These are phyloP conservation scores for Ambastaia sidthimunki DNA, from an alignment of 2,797 vertebrate genomes.

Conservation along the genomic window DNA sequence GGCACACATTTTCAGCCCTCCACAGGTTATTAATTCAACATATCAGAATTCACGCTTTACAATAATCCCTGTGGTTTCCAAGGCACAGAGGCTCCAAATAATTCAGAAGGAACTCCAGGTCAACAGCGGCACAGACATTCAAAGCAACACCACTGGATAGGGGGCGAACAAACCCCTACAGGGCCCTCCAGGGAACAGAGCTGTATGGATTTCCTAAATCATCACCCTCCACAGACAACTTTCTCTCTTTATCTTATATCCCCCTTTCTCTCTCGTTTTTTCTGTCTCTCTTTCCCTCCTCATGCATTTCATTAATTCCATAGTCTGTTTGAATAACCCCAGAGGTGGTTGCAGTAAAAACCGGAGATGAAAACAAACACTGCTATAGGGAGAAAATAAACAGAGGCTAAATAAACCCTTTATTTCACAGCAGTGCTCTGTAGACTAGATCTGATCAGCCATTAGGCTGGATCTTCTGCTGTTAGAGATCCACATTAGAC, in stretches of 20 bases:
- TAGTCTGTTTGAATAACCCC: conserved; percentile 47
- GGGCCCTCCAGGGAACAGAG: conserved; percentile 1
- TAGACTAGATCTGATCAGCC: conserved; percentile 37
- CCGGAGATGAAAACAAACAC: conserved; percentile 42
- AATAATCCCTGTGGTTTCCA: conserved; percentile 16
- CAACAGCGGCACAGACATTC: conserved; percentile 12
- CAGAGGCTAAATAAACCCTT: conserved; percentile 35
- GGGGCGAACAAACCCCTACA: neutral
- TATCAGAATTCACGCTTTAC: conserved; percentile 24
- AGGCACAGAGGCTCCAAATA: neutral
- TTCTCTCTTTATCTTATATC: neutral
- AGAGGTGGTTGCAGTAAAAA: conserved; percentile 29
- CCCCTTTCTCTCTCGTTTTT: neutral
- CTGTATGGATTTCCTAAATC: conserved; percentile 15
- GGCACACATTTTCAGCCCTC: neutral
- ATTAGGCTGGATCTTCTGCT: conserved; percentile 28
- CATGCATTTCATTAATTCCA: conserved; percentile 44
- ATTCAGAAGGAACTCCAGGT: conserved; percentile 29
- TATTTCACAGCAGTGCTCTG: conserved; percentile 5
- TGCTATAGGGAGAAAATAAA: conserved; percentile 38
- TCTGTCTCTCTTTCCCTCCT: neutral
- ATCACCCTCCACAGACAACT: conserved; percentile 6
- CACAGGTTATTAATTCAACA: conserved; percentile 5
- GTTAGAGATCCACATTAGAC: conserved; percentile 26
- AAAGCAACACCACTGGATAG: neutral